Evolutionary conservation across 2,888 invertebrate species (phyloP).

Genomic region (Cephalotes varians): DNA sequence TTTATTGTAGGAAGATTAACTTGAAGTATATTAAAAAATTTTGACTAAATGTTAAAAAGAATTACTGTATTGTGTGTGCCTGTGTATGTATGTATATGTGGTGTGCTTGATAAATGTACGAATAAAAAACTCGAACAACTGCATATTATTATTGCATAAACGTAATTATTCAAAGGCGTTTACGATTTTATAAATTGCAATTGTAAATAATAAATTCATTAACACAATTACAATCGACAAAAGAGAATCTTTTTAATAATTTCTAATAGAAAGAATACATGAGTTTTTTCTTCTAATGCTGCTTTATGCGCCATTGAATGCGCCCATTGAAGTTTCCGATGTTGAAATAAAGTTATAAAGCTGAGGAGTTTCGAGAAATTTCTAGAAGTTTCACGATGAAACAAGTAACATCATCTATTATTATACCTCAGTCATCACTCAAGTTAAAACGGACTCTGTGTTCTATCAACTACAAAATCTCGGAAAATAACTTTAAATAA

Average conservation of each 20-base stretch:
- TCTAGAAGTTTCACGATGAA: conserved; percentile 25
- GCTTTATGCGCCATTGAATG: conserved; percentile 59
- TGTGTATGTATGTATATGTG: too few species aligned
- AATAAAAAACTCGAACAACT: not conserved
- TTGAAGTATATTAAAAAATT: not conserved
- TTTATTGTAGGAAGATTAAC: not conserved
- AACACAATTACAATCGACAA: not conserved
- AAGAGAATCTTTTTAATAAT: conserved; percentile 12
- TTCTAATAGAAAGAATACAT: not conserved
- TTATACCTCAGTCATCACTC: not conserved
- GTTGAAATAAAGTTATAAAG: conserved; percentile 42
- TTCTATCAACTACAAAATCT: conserved; percentile 11
- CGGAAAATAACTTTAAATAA: conserved; percentile 6
- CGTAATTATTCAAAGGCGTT: not conserved
- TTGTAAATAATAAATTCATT: not conserved
- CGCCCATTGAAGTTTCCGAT: conserved; percentile 78
- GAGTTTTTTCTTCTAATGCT: conserved; percentile 11
- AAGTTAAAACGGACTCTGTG: not conserved
- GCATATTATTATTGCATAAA: not conserved
- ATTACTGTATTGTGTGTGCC: not conserved
- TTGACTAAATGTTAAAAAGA: not conserved
- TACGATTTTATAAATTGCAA: not conserved
- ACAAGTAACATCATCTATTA: conserved; percentile 1
- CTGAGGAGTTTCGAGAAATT: conserved; percentile 7
- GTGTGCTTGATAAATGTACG: not conserved